These are phyloP conservation scores for Calephelis nemesis DNA, from an alignment of 1,140 invertebrate genomes.

Conservation along the genomic window DNA sequence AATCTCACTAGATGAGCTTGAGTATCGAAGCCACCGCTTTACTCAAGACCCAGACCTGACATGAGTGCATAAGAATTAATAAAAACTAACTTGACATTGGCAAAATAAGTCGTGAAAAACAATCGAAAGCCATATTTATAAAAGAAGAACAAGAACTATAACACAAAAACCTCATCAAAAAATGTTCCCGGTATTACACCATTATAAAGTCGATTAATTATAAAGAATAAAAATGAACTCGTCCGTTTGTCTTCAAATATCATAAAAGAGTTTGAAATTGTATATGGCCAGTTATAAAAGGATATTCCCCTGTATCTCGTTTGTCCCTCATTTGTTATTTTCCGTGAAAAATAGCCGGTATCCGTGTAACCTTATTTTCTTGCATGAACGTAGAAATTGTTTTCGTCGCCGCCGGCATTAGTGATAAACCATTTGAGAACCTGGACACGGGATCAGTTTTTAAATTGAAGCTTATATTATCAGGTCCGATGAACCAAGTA, in stretches of 20 bases:
- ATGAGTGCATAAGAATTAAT: too few species aligned
- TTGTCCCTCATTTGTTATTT: constrained; percentile 29
- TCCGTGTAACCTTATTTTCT: constrained; percentile 28
- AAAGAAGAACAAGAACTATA: too few species aligned
- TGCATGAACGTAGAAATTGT: constrained; percentile 34
- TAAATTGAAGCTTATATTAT: constrained; percentile 14
- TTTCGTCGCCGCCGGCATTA: constrained; percentile 32
- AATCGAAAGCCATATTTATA: too few species aligned
- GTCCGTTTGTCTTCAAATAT: not conserved
- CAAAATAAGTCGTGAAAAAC: too few species aligned
- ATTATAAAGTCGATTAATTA: too few species aligned
- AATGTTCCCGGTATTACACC: too few species aligned
- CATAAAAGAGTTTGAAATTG: not conserved
- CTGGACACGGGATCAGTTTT: constrained; percentile 5
- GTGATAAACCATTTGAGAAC: constrained; percentile 23
- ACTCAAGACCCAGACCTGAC: too few species aligned
- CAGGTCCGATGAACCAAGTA: constrained; percentile 5
- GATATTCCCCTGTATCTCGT: not conserved
- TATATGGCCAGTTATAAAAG: not conserved
- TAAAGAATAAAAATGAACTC: not conserved
- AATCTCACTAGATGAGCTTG: too few species aligned
- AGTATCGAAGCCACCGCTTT: too few species aligned
- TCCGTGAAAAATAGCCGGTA: constrained; percentile 22
- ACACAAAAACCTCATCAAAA: too few species aligned
- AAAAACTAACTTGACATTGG: too few species aligned